A percentile compares a stretch with the other conserved stretches of the same genome.
phyloP scores from a whole-genome alignment of 2,888 invertebrate genomes.

The Antheraea assamensis region DNA sequence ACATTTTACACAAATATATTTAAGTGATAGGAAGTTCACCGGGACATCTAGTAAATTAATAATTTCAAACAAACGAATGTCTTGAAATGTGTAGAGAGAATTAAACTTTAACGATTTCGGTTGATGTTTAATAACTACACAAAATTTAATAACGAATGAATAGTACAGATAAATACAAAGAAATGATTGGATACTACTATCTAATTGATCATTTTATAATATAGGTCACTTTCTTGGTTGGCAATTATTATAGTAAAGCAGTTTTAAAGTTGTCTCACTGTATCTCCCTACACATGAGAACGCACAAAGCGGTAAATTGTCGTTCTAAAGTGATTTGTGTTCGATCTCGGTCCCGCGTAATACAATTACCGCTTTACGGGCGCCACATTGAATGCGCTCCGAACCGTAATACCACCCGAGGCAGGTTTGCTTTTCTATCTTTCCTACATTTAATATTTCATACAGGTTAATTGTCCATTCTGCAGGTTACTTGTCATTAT shows the following conservation, averaged over 20 bases:
- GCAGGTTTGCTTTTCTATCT: not conserved
- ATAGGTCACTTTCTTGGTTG: not conserved
- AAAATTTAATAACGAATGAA: not conserved
- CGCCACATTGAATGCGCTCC: constrained; percentile 13
- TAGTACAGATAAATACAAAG: not conserved
- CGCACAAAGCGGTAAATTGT: constrained; percentile 24
- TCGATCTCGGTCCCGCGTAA: constrained; percentile 28
- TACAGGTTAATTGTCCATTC: not conserved
- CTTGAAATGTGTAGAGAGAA: too few relatives aligned
- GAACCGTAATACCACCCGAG: not conserved
- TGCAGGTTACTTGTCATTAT: not conserved
- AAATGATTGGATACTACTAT: not conserved
- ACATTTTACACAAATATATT: too few relatives aligned
- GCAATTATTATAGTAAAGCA: not conserved
- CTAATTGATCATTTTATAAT: not conserved
- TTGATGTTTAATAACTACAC: not conserved
- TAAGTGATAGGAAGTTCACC: too few relatives aligned
- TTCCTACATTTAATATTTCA: not conserved
- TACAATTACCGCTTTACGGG: constrained; percentile 20
- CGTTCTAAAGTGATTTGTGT: constrained; percentile 31
- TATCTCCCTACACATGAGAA: not conserved
- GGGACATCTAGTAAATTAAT: too few relatives aligned
- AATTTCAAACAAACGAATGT: too few relatives aligned
- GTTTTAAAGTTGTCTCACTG: constrained; percentile 1
- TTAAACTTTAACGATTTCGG: too few relatives aligned